phyloP scores from a whole-genome alignment of 2,113 vertebrate species.

The Neolamprologus caudopunctatus region DNA sequence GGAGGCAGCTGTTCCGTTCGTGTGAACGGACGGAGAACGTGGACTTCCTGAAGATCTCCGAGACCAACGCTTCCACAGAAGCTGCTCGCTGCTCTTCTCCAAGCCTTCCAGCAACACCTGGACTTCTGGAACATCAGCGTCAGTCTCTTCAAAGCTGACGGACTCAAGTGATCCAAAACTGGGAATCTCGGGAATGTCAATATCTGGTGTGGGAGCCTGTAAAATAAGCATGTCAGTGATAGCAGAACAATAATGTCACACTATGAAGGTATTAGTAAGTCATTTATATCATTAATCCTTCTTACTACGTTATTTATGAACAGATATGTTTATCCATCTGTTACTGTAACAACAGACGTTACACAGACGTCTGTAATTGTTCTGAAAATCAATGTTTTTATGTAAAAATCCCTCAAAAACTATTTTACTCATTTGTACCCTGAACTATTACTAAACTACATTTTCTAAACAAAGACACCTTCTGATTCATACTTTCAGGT shows the following conservation, averaged over 20 bases:
- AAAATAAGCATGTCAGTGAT: background rate
- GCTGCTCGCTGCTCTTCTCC: constrained; percentile 30
- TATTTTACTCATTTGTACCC: background rate
- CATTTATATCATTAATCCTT: background rate
- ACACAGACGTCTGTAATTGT: background rate
- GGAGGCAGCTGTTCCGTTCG: background rate
- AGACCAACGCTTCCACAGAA: constrained; percentile 40
- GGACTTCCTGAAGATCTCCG: background rate
- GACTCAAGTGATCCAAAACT: constrained; percentile 16
- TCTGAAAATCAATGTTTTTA: background rate
- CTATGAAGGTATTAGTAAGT: background rate
- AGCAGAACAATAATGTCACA: background rate
- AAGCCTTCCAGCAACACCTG: background rate
- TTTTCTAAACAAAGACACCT: background rate
- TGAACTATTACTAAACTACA: background rate
- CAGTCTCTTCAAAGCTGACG: background rate
- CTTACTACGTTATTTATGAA: rapidly evolving
- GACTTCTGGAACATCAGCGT: background rate
- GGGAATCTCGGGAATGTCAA: background rate
- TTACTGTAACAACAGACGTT: background rate
- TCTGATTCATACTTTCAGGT: rapidly evolving
- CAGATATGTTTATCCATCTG: background rate
- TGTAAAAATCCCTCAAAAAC: background rate
- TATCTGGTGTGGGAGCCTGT: background rate
- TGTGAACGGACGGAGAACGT: background rate